Conservation (phyloP, 2,888 invertebrate species). For the Perizoma flavofasciatum region DNA sequence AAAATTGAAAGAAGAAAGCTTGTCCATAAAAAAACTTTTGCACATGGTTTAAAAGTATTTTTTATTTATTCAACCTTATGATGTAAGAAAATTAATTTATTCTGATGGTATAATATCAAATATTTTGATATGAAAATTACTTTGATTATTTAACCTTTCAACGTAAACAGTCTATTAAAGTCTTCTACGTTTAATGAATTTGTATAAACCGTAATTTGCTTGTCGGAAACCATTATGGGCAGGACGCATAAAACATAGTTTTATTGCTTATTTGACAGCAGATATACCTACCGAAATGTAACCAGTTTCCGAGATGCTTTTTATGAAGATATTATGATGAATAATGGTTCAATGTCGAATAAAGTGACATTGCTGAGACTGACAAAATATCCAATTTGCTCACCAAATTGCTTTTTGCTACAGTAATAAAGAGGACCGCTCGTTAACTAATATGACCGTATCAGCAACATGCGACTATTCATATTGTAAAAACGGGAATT, state of each 20-base stretch:
- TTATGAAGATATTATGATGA: neutral
- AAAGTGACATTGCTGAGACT: neutral
- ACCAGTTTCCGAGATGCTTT: conserved; percentile 34
- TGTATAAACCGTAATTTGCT: conserved; percentile 52
- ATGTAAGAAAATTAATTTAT: too few species aligned
- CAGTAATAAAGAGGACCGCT: too few species aligned
- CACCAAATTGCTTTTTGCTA: too few species aligned
- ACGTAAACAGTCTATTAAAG: conserved; percentile 30
- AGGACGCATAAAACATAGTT: conserved; percentile 63
- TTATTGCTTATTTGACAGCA: conserved; percentile 56
- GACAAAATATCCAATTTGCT: too few species aligned
- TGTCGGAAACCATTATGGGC: conserved; percentile 59
- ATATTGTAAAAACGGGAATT: too few species aligned
- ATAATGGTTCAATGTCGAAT: neutral
- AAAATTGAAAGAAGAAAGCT: too few species aligned
- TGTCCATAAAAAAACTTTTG: too few species aligned
- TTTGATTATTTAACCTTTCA: conserved; percentile 31
- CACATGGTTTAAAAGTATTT: too few species aligned
- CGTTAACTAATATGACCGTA: too few species aligned
- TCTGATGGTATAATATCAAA: neutral
- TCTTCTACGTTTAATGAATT: conserved; percentile 49
- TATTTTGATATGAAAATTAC: conserved; percentile 24
- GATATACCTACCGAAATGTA: conserved; percentile 39
- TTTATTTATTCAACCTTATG: too few species aligned
- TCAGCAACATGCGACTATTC: neutral